Base-by-base conservation (phyloP, 2,888 invertebrate species). In the Pomacea canaliculata region DNA sequence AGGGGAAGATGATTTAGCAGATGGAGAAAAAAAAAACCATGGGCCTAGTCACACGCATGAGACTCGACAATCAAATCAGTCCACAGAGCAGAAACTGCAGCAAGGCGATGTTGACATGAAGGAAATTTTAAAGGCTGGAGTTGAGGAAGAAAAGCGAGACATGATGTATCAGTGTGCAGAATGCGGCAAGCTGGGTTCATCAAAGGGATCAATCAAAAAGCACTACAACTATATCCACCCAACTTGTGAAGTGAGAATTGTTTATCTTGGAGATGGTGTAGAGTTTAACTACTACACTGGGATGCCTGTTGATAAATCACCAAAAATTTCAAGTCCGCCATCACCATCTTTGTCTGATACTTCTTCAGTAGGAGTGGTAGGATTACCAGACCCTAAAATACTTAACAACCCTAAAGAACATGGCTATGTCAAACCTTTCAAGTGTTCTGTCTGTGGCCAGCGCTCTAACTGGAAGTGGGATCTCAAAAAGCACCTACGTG, bases 381-480 rank as follows among this genome's bases (percentile, higher is more conserved):
- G 23, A 48, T 4, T 46, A 9, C 59, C 37, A 27, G 27, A 49
- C 5, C 46, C 37, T 13, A 62, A 23, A n/a, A 81, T 78, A 48
- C 81, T 77, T 59, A 82, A 79, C 70, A 82, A 85, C 76, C 86
- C 87, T 0, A 86, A 85, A 78, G 80, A 81, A 49, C 83, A 85
- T 80, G 86, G 86, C 19, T 87, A 87, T 76, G 84, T 85, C 37
- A 85, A 87, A 69, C 97, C 97, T 0, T 98, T 97, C 91, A 96
- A 97, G 91, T 98, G 98, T 92, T 97, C 97, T 1, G 92, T 96
- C 23, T 98, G 98, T 92, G 95, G 96, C 74, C 96, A 97, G 89
- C 94, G 97, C 84, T 97, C 97, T 62, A 98, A 98, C 91, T 98
- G 98, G 98, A 94, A 97, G 83, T 98, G 98, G 97, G 98, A 98